Base-by-base conservation (phyloP, 2,888 invertebrate genomes). In the Ametastegia equiseti region DNA sequence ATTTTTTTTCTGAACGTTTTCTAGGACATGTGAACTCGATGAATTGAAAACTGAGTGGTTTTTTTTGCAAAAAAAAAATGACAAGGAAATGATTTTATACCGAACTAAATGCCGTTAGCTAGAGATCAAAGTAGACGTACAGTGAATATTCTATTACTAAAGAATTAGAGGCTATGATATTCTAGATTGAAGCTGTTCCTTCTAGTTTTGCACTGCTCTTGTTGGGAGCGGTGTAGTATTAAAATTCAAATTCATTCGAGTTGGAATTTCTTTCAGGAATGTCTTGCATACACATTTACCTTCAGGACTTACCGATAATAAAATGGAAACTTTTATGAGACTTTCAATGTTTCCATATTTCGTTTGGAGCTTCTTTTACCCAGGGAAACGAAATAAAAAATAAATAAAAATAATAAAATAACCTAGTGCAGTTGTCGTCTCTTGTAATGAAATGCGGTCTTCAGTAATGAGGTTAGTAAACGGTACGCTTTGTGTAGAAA, bases 281-380 rank as follows among this genome's bases (percentile, higher is more conserved):
- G 54, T 54, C 54, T 54, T 23, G 54, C 4, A 23, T 54, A 23
- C 54, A 54, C 23, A 54, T 54, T 54, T 54, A 54, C 54, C 54
- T 54, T 54, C 23, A 23, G 54, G 23, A 54, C 23, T 54, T 54
- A 54, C 19, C 54, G 19, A 23, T 54, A 54, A 23, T 54, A 54
- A 54, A 54, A 54, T 54, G 54, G 54, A 23, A 54, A 54, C 54
- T 54, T 54, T 54, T 54, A 54, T 54, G 54, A 54, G 54, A 54
- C 23, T 54, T 54, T 54, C 54, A 54, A 54, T 54, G 54, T 54
- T 54, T 19, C 11, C 54, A 23, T 54, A 23, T 54, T 54, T 23
- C 23, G 19, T 54, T 23, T 54, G 54, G 23, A 54, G 54, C 54
- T 54, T 54, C 9, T 54, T 23, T 54, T 54, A 23, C 11, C 11